Conservation (phyloP, 2,797 vertebrate species). For the Emys orbicularis region DNA sequence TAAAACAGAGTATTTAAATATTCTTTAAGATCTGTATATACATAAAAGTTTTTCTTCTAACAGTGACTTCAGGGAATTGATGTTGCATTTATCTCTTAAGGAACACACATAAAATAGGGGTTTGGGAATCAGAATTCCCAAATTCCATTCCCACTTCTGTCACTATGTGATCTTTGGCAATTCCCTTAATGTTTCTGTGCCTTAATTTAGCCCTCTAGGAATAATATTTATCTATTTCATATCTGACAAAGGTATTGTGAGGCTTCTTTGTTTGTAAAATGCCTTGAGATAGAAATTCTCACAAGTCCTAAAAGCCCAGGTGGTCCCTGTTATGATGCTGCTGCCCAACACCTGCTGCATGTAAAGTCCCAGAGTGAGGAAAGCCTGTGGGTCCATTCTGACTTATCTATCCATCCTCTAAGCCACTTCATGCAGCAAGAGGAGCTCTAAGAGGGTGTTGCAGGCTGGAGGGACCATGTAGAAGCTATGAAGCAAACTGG, state of each 20-base stretch:
- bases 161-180: neutral
- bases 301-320: neutral
- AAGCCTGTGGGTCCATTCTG: neutral
- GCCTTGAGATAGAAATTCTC: neutral
- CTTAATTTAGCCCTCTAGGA: neutral
- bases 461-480: neutral
- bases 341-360: neutral
- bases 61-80: neutral
- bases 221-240: too few species aligned
- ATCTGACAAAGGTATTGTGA: neutral
- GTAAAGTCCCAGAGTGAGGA: neutral
- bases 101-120: too few species aligned
- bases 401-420: neutral
- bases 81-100: neutral
- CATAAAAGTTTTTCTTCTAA: neutral
- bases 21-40: neutral
- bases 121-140: neutral
- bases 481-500: neutral
- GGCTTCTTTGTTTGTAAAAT: neutral
- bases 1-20: neutral
- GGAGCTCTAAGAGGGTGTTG: neutral
- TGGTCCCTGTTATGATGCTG: neutral
- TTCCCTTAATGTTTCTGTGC: neutral
- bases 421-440: neutral
- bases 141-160: neutral